phyloP scores from a whole-genome alignment of 2,113 vertebrate genomes.

The Pedetes capensis region DNA sequence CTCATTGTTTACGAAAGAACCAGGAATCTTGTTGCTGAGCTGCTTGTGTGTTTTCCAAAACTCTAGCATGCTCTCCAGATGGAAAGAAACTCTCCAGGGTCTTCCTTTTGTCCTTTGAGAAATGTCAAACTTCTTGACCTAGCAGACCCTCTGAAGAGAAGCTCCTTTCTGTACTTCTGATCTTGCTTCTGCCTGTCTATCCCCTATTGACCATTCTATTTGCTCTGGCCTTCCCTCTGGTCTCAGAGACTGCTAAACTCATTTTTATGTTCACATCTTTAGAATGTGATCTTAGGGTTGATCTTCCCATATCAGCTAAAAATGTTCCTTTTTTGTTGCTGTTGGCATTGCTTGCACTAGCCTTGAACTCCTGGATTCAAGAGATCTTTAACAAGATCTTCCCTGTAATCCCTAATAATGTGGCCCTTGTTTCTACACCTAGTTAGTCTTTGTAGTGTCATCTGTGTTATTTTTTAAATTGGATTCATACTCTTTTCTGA shows the following conservation, averaged over 20 bases:
- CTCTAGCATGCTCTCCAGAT: too few relatives aligned
- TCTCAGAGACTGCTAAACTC: neutral
- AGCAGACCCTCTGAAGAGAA: neutral
- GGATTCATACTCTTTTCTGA: too few relatives aligned
- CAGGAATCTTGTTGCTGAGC: neutral
- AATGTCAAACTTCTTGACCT: neutral
- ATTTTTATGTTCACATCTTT: neutral
- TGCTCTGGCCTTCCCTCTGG: neutral
- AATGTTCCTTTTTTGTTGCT: too few relatives aligned
- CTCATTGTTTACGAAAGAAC: neutral
- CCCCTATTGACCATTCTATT: fast-evolving
- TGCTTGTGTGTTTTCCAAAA: neutral
- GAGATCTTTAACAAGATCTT: too few relatives aligned
- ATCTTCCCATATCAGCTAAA: neutral
- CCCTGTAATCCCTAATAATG: neutral
- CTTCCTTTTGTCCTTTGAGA: neutral
- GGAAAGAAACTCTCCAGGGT: neutral
- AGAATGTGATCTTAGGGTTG: neutral
- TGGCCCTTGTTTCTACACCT: neutral
- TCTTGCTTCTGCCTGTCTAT: neutral
- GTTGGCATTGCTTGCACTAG: too few relatives aligned
- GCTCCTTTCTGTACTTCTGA: too few relatives aligned
- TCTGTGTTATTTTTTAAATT: too few relatives aligned
- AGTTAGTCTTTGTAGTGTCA: neutral
- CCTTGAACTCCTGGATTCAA: neutral